Percentiles rank a stretch among this genome's conserved stretches.
These are phyloP conservation scores for Wasmannia auropunctata DNA, from an alignment of 1,140 invertebrate species.

Conservation along the genomic window DNA sequence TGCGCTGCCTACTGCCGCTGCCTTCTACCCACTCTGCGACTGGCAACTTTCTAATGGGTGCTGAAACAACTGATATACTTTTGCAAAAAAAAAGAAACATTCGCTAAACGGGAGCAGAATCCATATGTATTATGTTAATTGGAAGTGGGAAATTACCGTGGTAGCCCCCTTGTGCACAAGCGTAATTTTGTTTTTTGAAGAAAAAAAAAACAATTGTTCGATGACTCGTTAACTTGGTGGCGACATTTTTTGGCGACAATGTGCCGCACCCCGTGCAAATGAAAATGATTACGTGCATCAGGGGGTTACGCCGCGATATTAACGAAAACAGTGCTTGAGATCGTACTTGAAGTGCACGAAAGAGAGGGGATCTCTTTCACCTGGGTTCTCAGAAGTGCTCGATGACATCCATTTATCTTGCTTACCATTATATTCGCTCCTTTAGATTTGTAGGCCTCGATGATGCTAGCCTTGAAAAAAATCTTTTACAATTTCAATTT, in stretches of 20 bases:
- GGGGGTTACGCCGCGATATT: conserved; percentile 48
- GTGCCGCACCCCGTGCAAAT: no score
- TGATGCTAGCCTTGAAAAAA: neutral
- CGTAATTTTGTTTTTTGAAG: neutral
- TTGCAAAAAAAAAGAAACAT: conserved; percentile 6
- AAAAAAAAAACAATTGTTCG: no score
- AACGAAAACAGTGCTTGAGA: conserved; percentile 59
- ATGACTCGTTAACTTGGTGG: neutral
- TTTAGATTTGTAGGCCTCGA: neutral
- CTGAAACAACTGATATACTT: conserved; percentile 59
- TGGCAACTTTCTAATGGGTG: conserved; percentile 73
- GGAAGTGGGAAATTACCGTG: conserved; percentile 27
- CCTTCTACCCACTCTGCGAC: conserved; percentile 81
- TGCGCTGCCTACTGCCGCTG: conserved; percentile 81
- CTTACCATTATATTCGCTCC: neutral
- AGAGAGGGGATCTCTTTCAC: conserved; percentile 39
- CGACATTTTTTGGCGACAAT: neutral
- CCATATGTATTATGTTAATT: conserved; percentile 31
- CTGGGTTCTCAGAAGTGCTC: conserved; percentile 21
- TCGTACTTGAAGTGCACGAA: conserved; percentile 64
- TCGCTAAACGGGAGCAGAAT: conserved; percentile 28
- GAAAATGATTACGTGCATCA: neutral
- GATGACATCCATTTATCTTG: neutral
- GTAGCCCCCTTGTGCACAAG: conserved; percentile 1
- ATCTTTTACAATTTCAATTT: neutral